phyloP scores from a whole-genome alignment of 2,888 invertebrate genomes.

The Rhogogaster chlorosoma region DNA sequence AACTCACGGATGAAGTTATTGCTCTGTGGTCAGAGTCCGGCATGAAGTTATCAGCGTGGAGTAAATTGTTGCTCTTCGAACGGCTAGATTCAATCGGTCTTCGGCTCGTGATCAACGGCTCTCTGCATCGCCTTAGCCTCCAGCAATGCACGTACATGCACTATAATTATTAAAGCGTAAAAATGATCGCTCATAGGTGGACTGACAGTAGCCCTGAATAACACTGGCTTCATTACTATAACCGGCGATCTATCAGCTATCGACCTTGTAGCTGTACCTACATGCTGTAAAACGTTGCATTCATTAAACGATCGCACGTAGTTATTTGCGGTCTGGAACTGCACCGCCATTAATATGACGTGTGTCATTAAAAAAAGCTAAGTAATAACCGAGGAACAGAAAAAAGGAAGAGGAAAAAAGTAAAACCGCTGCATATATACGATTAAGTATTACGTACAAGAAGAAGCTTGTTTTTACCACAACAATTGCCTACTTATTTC shows the following conservation, averaged over 20 bases:
- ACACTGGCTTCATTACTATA: not conserved
- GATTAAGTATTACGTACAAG: not conserved
- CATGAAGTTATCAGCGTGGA: not conserved
- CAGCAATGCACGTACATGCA: not conserved
- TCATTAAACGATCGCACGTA: not conserved
- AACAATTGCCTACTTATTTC: not conserved
- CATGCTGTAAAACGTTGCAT: not conserved
- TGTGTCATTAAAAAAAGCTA: not conserved
- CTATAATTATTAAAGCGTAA: slow-evolving; percentile 9
- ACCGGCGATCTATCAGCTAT: not conserved
- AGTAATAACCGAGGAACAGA: not conserved
- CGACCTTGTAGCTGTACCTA: not conserved
- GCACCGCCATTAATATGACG: not conserved
- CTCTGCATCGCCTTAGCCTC: not conserved
- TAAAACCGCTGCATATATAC: not conserved
- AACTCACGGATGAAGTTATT: not conserved
- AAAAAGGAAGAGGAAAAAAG: not conserved
- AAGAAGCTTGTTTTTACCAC: not conserved
- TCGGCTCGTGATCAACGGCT: not conserved
- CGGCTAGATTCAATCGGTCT: not conserved
- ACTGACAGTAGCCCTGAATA: not conserved
- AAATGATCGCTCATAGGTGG: not conserved
- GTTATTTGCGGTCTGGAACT: not conserved
- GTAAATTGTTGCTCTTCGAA: not conserved
- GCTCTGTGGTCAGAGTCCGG: not conserved